Base-by-base conservation (phyloP, 2,113 vertebrate genomes). In the Limanda limanda region DNA sequence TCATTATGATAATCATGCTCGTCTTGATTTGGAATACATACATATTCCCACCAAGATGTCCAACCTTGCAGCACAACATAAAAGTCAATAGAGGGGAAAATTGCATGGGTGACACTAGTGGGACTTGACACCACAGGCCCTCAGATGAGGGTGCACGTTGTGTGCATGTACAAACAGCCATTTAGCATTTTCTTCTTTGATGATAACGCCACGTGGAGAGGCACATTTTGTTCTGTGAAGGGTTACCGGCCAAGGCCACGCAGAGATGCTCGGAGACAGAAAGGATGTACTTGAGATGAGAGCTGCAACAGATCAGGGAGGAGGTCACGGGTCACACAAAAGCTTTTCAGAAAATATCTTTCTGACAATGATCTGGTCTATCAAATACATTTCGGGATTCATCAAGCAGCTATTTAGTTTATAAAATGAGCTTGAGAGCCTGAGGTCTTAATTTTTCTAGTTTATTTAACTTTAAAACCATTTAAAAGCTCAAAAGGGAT, bases 51-150 rank as follows among this genome's bases (percentile, higher is more conserved):
- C 21, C 74, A 69, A 48, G 40, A 87, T 73, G 73, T 68, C 70
- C 84, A 87, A 83, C 90, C 84, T 88, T 86, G 77, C 79, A 76
- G 79, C 58, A 58, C 27, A 87, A 84, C 85, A 91, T 90, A 85
- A 89, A 91, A 93, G 77, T 87, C 92, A 92, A 90, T 78, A 65
- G 91, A 93, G 89, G 84, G 75, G 89, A 89, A 93, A 93, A 94
- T 90, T 88, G 83, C 71, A 81, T 24, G 76, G 85, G 78, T 88
- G 86, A 91, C 69, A 88, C 58, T 58, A 73, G 81, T 74, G 70
- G 71, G 80, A 91, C 85, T 82, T 87, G 88, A 92, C 80, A 82
- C 71, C 37, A 4, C 51, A 75, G 73, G 83, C 86, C 76, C 76
- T 76, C 91, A 83, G 69, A 60, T 2, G 42, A 70, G 73, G 68